Conservation (phyloP, 2,888 invertebrate genomes). For the Stenoptilia bipunctidactyla region DNA sequence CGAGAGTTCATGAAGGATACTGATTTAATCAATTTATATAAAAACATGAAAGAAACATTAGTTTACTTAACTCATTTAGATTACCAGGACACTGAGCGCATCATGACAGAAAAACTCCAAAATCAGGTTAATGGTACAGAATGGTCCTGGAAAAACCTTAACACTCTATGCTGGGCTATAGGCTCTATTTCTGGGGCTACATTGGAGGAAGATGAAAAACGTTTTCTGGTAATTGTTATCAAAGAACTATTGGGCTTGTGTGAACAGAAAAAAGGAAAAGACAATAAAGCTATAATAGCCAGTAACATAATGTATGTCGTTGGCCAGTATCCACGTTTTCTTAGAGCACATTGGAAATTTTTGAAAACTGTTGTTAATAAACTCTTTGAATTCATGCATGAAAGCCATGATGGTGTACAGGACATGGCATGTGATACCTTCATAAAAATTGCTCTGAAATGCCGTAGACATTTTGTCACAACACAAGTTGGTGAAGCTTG, state of each 20-base stretch:
- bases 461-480: slow-evolving; percentile 97
- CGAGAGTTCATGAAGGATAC: slow-evolving; percentile 99
- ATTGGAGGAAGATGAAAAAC: slow-evolving; percentile 99
- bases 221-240: slow-evolving; percentile 98
- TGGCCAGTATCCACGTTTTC: slow-evolving; percentile 98
- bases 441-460: slow-evolving; percentile 99
- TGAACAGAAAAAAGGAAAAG: slow-evolving; percentile 98
- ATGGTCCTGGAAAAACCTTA: slow-evolving; percentile 99
- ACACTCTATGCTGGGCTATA: slow-evolving; percentile 99
- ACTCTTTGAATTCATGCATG: slow-evolving; percentile 99
- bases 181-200: slow-evolving; percentile 99
- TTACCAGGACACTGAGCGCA: slow-evolving; percentile 96
- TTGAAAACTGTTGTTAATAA: slow-evolving; percentile 99
- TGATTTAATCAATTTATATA: slow-evolving; percentile 98
- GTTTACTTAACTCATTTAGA: slow-evolving; percentile 99
- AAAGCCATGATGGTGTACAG: slow-evolving; percentile 99
- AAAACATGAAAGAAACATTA: slow-evolving; percentile 98
- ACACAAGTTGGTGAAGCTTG: slow-evolving; percentile 95
- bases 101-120: slow-evolving; percentile 98
- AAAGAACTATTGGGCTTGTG: slow-evolving; percentile 97
- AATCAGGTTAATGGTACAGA: slow-evolving; percentile 98
- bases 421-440: slow-evolving; percentile 99
- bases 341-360: slow-evolving; percentile 99
- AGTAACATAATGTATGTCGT: slow-evolving; percentile 99
- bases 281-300: slow-evolving; percentile 99